Conservation (phyloP, 2,888 invertebrate species). For the Cheilosia soror region DNA sequence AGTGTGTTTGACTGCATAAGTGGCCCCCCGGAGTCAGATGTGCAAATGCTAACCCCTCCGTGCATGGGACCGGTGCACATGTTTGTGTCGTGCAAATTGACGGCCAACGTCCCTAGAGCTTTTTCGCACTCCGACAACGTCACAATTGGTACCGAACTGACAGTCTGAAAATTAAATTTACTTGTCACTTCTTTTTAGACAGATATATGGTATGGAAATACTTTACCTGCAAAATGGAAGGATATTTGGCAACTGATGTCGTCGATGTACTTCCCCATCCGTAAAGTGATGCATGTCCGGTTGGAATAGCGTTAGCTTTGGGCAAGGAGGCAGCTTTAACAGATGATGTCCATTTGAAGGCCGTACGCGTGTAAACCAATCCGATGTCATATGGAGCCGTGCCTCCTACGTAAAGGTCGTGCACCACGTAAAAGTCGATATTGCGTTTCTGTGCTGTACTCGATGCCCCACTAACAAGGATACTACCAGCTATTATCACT, state of each 20-base stretch:
- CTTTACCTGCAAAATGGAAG: slow-evolving; percentile 31
- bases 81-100: slow-evolving; percentile 81
- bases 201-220: background rate
- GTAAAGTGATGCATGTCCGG: slow-evolving; percentile 80
- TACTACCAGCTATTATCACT: slow-evolving; percentile 81
- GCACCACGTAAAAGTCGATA: slow-evolving; percentile 80
- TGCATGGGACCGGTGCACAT: slow-evolving; percentile 81
- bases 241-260: slow-evolving; percentile 77
- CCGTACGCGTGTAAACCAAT: slow-evolving; percentile 80
- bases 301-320: slow-evolving; percentile 78
- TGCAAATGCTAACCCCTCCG: slow-evolving; percentile 81
- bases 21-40: slow-evolving; percentile 83
- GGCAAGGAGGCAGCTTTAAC: slow-evolving; percentile 81
- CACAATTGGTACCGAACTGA: slow-evolving; percentile 80
- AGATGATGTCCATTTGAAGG: slow-evolving; percentile 79
- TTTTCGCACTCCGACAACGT: slow-evolving; percentile 80
- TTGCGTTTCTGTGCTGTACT: slow-evolving; percentile 78
- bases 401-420: slow-evolving; percentile 81
- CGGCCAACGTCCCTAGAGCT: slow-evolving; percentile 79
- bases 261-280: slow-evolving; percentile 83
- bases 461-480: slow-evolving; percentile 25
- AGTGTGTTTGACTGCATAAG: slow-evolving; percentile 79
- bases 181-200: background rate
- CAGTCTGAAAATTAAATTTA: slow-evolving; percentile 76
- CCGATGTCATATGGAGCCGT: slow-evolving; percentile 82